phyloP scores from a whole-genome alignment of 2,888 invertebrate species.

The Diabrotica balteata region DNA sequence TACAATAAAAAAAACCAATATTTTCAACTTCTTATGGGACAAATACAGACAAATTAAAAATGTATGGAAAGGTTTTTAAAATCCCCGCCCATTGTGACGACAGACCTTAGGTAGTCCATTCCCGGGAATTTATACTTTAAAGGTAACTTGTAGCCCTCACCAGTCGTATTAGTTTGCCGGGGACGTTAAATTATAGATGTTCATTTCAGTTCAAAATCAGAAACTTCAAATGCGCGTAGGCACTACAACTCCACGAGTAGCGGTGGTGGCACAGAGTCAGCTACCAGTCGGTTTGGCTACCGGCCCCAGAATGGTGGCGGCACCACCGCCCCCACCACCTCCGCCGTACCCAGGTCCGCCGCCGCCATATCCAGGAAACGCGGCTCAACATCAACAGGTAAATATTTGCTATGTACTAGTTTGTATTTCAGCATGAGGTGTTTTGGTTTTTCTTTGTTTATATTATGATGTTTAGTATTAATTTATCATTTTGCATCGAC shows the following conservation, averaged over 20 bases:
- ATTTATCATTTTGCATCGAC: too few relatives aligned
- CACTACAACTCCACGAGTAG: constrained; percentile 47
- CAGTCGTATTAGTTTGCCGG: too few relatives aligned
- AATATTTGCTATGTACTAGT: constrained; percentile 32
- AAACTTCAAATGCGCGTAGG: constrained; percentile 57
- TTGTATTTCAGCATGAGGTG: constrained; percentile 29
- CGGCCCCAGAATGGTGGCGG: constrained; percentile 57
- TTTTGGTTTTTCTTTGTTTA: constrained; percentile 13
- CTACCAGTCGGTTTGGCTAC: constrained; percentile 54
- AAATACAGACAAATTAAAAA: too few relatives aligned
- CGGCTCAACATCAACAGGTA: constrained; percentile 48
- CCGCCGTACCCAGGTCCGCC: constrained; percentile 77
- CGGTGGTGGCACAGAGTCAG: constrained; percentile 35
- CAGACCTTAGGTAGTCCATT: too few relatives aligned
- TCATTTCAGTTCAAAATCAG: constrained; percentile 56
- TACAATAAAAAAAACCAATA: too few relatives aligned
- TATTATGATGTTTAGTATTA: too few relatives aligned
- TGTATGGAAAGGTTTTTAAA: too few relatives aligned
- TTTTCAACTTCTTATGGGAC: too few relatives aligned
- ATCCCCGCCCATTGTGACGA: too few relatives aligned
- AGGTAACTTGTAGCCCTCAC: too few relatives aligned
- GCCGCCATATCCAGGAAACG: constrained; percentile 71
- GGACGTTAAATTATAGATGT: neutral
- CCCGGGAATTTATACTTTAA: too few relatives aligned
- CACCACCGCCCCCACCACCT: constrained; percentile 70